A percentile compares a stretch with the other conserved stretches of the same genome.
phyloP scores from a whole-genome alignment of 2,113 vertebrate genomes.

The Ammodytes dubius region DNA sequence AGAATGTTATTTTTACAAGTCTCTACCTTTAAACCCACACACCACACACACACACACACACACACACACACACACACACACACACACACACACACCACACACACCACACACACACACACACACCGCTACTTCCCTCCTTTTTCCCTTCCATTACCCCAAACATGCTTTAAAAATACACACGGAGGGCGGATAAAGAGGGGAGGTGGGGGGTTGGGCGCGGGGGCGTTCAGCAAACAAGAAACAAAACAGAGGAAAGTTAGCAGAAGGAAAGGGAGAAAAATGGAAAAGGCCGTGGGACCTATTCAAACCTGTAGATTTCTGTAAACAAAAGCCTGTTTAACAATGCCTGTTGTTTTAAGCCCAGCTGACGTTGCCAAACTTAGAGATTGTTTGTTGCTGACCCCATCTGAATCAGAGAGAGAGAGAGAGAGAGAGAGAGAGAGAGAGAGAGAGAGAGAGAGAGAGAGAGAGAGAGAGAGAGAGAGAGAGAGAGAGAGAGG shows the following conservation, averaged over 20 bases:
- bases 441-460: no score
- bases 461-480: slow-evolving; percentile 20
- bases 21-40: slow-evolving; percentile 45
- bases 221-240: slow-evolving; percentile 40
- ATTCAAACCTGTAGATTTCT: slow-evolving; percentile 79
- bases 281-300: slow-evolving; percentile 40
- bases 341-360: slow-evolving; percentile 85
- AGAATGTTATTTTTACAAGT: slow-evolving; percentile 82
- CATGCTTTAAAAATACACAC: slow-evolving; percentile 54
- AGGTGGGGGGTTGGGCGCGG: not conserved
- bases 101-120: not conserved
- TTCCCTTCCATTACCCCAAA: slow-evolving; percentile 32
- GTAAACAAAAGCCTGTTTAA: slow-evolving; percentile 75
- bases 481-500: slow-evolving; percentile 11
- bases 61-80: slow-evolving; percentile 3
- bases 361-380: slow-evolving; percentile 82
- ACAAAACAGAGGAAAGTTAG: slow-evolving; percentile 53
- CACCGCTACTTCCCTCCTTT: slow-evolving; percentile 15
- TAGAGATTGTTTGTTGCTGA: slow-evolving; percentile 87
- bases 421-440: no score
- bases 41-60: slow-evolving; percentile 1
- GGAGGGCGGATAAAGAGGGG: not conserved
- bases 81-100: not conserved
- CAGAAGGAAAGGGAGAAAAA: slow-evolving; percentile 24
- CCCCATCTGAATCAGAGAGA: slow-evolving; percentile 70